phyloP scores from a whole-genome alignment of 2,113 vertebrate genomes.

The Rhombomys opimus region DNA sequence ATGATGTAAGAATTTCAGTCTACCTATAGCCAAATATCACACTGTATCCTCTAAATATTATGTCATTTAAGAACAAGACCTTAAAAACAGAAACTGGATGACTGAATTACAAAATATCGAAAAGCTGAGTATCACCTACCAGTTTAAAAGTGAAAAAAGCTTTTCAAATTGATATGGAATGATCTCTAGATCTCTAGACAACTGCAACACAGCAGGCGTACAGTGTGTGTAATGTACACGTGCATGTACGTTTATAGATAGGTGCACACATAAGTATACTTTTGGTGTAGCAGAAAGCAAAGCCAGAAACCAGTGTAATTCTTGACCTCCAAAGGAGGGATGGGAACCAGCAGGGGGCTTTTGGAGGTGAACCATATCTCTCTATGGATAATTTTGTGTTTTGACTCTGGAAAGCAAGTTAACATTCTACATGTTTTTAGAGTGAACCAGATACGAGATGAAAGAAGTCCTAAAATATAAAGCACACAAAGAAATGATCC shows the following conservation, averaged over 20 bases:
- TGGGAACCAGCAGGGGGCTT: neutral
- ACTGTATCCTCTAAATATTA: neutral
- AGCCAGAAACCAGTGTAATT: neutral
- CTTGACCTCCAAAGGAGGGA: neutral
- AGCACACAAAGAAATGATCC: neutral
- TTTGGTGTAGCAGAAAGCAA: neutral
- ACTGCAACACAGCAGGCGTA: neutral
- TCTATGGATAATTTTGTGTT: neutral
- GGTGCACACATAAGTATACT: neutral
- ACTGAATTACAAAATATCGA: neutral
- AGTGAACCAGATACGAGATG: neutral
- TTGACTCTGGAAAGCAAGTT: neutral
- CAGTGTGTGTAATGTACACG: neutral
- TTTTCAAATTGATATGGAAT: neutral
- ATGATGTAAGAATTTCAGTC: neutral
- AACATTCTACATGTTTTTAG: neutral
- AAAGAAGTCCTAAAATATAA: neutral
- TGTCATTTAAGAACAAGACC: neutral
- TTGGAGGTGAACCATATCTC: neutral
- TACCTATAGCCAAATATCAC: neutral
- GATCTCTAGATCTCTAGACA: neutral
- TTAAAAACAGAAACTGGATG: neutral
- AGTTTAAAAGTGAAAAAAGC: neutral
- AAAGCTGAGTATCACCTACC: neutral
- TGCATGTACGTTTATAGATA: neutral